Evolutionary conservation across 37 sponge, comb jelly and placozoan genomes (phyloP).

Genomic region (Petrosia ficiformis): DNA sequence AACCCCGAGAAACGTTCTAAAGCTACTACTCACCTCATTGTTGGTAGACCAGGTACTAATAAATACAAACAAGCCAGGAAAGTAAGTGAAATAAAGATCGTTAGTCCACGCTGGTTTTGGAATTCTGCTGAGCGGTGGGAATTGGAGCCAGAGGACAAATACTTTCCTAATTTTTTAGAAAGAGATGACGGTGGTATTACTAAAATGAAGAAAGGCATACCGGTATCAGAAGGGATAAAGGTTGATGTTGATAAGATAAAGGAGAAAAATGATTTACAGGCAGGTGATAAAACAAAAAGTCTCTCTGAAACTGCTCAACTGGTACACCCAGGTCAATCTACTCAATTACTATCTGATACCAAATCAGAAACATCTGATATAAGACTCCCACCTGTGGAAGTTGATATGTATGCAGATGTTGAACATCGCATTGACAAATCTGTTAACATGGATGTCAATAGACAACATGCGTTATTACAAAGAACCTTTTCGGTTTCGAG

Average conservation of each 20-base stretch:
- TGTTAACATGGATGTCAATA: not conserved
- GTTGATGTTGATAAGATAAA: not conserved
- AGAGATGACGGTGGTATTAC: not conserved
- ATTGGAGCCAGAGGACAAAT: slow-evolving; percentile 60
- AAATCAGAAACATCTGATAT: not conserved
- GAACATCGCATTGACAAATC: not conserved
- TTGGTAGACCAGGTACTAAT: slow-evolving; percentile 75
- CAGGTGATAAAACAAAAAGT: not conserved
- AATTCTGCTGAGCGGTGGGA: slow-evolving; percentile 90
- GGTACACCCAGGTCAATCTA: not conserved
- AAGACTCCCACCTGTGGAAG: not conserved
- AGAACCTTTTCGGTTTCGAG: slow-evolving; percentile 55
- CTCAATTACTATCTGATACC: not conserved
- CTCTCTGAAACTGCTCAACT: no score
- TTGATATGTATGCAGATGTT: not conserved
- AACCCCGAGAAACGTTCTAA: slow-evolving; percentile 1
- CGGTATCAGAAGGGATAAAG: not conserved
- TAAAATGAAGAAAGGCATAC: not conserved
- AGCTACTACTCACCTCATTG: slow-evolving; percentile 94
- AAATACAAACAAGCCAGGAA: slow-evolving; percentile 83
- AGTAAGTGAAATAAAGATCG: slow-evolving; percentile 74
- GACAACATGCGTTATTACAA: no score
- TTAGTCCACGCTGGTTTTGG: slow-evolving; percentile 91
- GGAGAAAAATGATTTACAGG: not conserved
- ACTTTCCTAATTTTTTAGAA: slow-evolving; percentile 23